Evolutionary conservation across 2,113 vertebrate species (phyloP), one percentile per base, ranked within the genome.

Genomic region (Zosterops lateralis): DNA sequence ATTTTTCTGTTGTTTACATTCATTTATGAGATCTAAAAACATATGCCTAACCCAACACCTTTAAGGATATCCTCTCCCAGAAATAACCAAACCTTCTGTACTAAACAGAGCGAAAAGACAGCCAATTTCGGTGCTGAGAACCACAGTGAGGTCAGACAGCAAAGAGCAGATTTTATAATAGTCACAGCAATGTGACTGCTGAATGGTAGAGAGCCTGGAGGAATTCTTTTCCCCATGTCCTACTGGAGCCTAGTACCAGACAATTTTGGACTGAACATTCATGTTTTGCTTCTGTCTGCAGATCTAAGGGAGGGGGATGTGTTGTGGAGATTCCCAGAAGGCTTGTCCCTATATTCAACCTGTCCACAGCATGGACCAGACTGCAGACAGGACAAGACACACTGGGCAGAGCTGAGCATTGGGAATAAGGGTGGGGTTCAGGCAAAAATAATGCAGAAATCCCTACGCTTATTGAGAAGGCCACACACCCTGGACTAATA

Each of bases 1-100:
- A 36, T 95, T 87, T 36, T 85, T 66, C 64, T 84, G 66, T 54
- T 68, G 62, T 75, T 89, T 91, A 76, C 29, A 54, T 72, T 66
- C 34, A 84, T 32, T 92, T 87, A 42, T 18, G 50, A 92, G 42
- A 72, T 58, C 62, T 84, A 14, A 84, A 89, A 93, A 70, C 20
- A 12, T 36, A 68, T 7, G 25, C 40, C 50, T 78, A 83, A 61
- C n/a, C 73, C 7, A 0, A 45, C 64, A 93, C 71, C n/a, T 85
- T 64, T 60, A 85, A 84, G 74, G 64, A 70, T 60, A 86, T 34
- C 24, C 51, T 80, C 56, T 89, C 21, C 40, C 47, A 88, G 66
- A 60, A 62, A 79, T 42, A 93, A 71, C 44, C 61, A 67, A 74
- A 56, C 38, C 53, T n/a, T 28, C 70, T 65, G 62, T 29, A 80